Base-by-base conservation (phyloP, 2,797 vertebrate species). In the Macrochelys suwanniensis region DNA sequence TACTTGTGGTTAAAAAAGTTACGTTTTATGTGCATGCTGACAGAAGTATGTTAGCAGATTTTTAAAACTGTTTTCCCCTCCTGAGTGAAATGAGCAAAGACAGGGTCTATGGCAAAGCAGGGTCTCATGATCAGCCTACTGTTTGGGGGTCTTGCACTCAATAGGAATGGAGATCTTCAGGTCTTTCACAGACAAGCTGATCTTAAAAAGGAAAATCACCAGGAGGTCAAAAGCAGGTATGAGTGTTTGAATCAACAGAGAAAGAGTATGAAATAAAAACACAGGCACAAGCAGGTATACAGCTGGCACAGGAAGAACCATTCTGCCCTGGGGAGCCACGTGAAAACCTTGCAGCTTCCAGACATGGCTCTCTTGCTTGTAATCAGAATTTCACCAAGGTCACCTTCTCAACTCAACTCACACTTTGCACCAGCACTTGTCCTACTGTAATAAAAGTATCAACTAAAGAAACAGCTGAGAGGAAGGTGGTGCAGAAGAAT, bases 1-100 rank as follows among this genome's bases (percentile, higher is more conserved):
- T 1, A 88, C 91, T 88, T 57, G 84, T 65, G 79, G 92, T 77
- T 47, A 87, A 94, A 79, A 88, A 50, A 88, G 79, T 82, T 80
- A 68, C 50, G 83, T 74, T 3, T 53, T 10, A 74, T 80, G 1
- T 13, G 11, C 87, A 31, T 28, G 86, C 59, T 0, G 92, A 26
- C 51, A 82, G 0, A 82, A 76, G 2, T 85, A 47, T 89, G 85
- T n/a, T 92, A 2, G 85, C 76, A 31, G 68, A 3, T 42, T 23
- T 71, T 21, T 42, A 4, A 25, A 71, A 37, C 2, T 42, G 21
- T 42, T 71, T 42, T 21, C 21, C 19, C 21, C 42, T 6, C 45
- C 13, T 16, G 13, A 17, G 7, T 17, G 26, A 49, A 49, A 77
- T 31, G 47, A 49, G 47, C 74, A 28, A 47, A 76, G 11, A 47